Conservation (phyloP, 1,140 invertebrate genomes). For the Drosophila paulistorum region DNA sequence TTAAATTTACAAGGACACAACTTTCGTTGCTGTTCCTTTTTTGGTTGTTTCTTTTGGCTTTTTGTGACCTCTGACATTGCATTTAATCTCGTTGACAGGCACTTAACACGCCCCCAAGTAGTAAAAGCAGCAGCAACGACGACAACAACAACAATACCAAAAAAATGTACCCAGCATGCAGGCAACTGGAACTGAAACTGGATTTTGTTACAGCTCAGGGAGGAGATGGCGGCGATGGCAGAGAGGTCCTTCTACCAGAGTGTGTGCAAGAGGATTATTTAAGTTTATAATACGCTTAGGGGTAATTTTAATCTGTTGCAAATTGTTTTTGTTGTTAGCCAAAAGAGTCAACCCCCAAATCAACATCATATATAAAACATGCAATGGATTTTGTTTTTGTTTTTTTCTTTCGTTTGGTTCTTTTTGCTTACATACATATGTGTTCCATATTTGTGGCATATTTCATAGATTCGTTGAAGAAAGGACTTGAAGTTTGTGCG, state of each 20-base stretch:
- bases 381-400: slow-evolving; percentile 34
- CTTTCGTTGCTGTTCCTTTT: slow-evolving; percentile 45
- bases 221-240: too few species aligned
- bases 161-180: slow-evolving; percentile 17
- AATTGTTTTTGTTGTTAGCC: slow-evolving; percentile 76
- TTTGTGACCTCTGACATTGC: slow-evolving; percentile 74
- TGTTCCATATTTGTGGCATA: slow-evolving; percentile 67
- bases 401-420: not conserved
- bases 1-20: slow-evolving; percentile 81
- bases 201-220: slow-evolving; percentile 10
- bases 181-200: slow-evolving; percentile 22
- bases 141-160: slow-evolving; percentile 13
- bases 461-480: slow-evolving; percentile 58
- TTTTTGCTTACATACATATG: slow-evolving; percentile 15
- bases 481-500: not conserved
- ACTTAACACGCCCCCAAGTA: slow-evolving; percentile 77
- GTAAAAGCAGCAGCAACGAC: slow-evolving; percentile 45
- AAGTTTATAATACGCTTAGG: slow-evolving; percentile 82
- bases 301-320: slow-evolving; percentile 82
- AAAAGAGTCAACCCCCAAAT: slow-evolving; percentile 50
- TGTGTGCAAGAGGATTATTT: slow-evolving; percentile 71
- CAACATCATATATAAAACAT: slow-evolving; percentile 67
- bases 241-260: slow-evolving; percentile 4
- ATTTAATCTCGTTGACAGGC: slow-evolving; percentile 81
- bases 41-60: slow-evolving; percentile 8